Percentiles rank a stretch among this genome's conserved stretches.
phyloP scores from a whole-genome alignment of 1,140 invertebrate genomes.

The Cryptotermes secundus region DNA sequence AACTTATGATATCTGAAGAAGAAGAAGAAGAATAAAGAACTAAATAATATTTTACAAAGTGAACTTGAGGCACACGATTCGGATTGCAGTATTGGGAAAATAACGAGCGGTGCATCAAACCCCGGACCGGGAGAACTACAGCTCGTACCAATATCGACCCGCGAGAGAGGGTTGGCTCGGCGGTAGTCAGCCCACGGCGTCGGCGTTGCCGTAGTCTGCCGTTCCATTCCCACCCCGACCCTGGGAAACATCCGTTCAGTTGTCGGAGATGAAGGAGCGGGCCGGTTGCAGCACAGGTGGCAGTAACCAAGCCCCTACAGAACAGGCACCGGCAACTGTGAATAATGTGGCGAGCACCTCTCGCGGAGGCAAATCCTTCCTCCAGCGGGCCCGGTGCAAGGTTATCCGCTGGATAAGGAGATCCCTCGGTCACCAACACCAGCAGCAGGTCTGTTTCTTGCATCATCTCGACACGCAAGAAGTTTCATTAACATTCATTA shows the following conservation, averaged over 20 bases:
- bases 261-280: slow-evolving; percentile 25
- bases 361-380: slow-evolving; percentile 40
- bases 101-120: not conserved
- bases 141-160: not conserved
- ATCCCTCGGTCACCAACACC: slow-evolving; percentile 40
- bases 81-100: no score
- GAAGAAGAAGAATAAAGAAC: no score
- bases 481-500: not conserved
- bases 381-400: slow-evolving; percentile 46
- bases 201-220: not conserved
- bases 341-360: not conserved
- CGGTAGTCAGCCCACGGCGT: not conserved
- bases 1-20: no score
- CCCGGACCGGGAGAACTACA: not conserved
- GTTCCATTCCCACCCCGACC: slow-evolving; percentile 7
- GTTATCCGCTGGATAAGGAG: slow-evolving; percentile 45
- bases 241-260: slow-evolving; percentile 10
- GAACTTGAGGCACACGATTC: no score
- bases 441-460: slow-evolving; percentile 42
- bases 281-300: not conserved
- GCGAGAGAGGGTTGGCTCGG: not conserved
- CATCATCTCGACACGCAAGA: not conserved
- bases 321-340: slow-evolving; percentile 36
- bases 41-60: no score
- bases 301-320: slow-evolving; percentile 43